Evolutionary conservation across 1,140 invertebrate species (phyloP), one percentile per base, ranked within the genome.

Genomic region (Meteorus sp.): DNA sequence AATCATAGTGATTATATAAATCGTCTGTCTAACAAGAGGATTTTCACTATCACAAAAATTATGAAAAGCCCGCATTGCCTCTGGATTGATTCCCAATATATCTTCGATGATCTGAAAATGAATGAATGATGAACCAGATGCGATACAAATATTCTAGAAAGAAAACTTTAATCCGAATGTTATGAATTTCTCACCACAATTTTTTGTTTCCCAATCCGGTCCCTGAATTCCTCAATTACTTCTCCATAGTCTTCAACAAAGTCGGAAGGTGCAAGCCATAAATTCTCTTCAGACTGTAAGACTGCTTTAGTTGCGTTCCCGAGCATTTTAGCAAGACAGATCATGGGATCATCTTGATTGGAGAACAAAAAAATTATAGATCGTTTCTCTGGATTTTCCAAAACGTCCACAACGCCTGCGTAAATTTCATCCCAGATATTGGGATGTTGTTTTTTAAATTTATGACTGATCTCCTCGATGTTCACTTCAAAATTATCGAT

Each of bases 1-100:
- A n/a, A 67, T 59, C 15, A 79, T 61, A 9, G 69, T 72, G 6
- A 77, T 63, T 51, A 74, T 72, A 33, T 70, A 78, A 52, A 77
- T 41, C 11, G 60, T 66, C 27, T 68, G 53, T 56, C 29, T 41
- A 6, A 76, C 64, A 3, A 76, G 47, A 7, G 75, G 73, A 39
- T 68, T 74, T 31, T 67, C 23, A 23, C 48, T 67, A 47, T 79
- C 77, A 39, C 72, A 77, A 11, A 79, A 64, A 62, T 70, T 67
- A 48, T 79, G 76, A 33, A 79, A 71, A 19, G 66, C 65, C 62
- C 54, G 61, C n/a, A 77, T 55, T 7, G 72, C 69, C 22, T 68
- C 43, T 13, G 63, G 29, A 51, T 74, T 58, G 13, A 74, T 55
- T 13, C 39, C 39, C 27, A 63, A 27, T 19, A 63, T 9, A 57